Conservation (phyloP, 2,113 vertebrate genomes). For the Sminthopsis crassicaudata region DNA sequence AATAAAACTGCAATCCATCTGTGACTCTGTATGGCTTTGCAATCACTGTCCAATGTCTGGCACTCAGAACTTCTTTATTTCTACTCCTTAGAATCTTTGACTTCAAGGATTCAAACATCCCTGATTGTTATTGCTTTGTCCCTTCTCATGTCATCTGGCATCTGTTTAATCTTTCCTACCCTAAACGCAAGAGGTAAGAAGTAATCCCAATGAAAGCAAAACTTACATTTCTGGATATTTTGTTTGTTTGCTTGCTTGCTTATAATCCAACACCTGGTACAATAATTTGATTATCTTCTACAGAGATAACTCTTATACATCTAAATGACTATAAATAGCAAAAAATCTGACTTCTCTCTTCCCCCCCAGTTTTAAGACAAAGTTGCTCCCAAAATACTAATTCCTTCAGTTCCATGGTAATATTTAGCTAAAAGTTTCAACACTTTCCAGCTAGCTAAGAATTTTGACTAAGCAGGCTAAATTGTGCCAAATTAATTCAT, state of each 20-base stretch:
- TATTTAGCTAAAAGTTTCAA: too few relatives aligned
- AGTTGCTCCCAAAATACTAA: neutral
- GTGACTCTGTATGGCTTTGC: neutral
- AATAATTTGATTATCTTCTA: neutral
- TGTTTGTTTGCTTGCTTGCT: too few relatives aligned
- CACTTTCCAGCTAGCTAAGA: neutral
- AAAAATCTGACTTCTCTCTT: neutral
- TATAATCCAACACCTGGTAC: neutral
- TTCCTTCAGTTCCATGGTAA: neutral
- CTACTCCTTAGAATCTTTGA: neutral
- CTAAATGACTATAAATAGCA: neutral
- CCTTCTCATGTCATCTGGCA: too few relatives aligned
- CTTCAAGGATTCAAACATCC: too few relatives aligned
- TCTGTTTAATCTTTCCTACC: too few relatives aligned
- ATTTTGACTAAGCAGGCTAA: neutral
- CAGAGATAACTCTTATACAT: neutral
- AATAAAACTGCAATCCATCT: too few relatives aligned
- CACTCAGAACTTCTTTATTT: neutral
- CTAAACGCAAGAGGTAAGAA: too few relatives aligned
- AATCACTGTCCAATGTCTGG: neutral
- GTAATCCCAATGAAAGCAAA: too few relatives aligned
- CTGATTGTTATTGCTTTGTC: too few relatives aligned
- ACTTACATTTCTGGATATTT: too few relatives aligned
- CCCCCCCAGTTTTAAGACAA: neutral
- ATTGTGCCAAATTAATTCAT: neutral